Base-by-base conservation (phyloP, 2,797 vertebrate genomes). In the Gambelia wislizenii region DNA sequence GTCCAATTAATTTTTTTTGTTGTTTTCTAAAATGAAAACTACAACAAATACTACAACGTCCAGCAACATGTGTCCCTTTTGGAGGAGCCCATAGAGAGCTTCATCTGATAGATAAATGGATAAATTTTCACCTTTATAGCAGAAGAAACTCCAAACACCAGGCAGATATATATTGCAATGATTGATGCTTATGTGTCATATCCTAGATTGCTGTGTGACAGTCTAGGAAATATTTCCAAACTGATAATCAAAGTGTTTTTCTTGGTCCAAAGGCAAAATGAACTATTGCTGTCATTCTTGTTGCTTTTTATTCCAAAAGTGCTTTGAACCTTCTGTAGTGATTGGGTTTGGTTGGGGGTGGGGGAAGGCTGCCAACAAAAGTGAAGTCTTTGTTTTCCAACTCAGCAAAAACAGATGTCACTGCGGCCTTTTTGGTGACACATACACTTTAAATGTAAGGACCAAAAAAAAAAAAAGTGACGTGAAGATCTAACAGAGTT, bases 181-280 rank as follows among this genome's bases (percentile, higher is more conserved):
- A 72, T 91, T 94, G 92, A 92, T 89, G 84, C 12, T 44, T 89
- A 12, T 8, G 80, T 76, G 79, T 52, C 87, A 89, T 81, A 78
- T 2, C 80, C 79, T 89, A 80, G 61, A 64, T 89, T 84, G 0
- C 33, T 87, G 3, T 70, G 52, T 33, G 83, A 92, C 89, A 88
- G 74, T 92, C 90, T 61, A 12, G 88, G 94, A 94, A 93, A 70
- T 42, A 0, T 69, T 93, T 76, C 72, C 91, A 91, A 93, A 84
- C 78, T 85, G 52, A 54, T 67, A 95, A 92, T 47, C 91, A 83
- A 87, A 6, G 13, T 91, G 93, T 87, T 82, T 70, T 0, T 61
- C 90, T 89, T 86, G 27, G 84, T 80, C 92, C 89, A 91, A 67
- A 92, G n/a, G 85, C 93, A 93, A 91, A 2, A 81, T 39, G 59